Evolutionary conservation across 1,140 invertebrate species (phyloP), one percentile per base, ranked within the genome.

Genomic region (Lanistes nyassanus): DNA sequence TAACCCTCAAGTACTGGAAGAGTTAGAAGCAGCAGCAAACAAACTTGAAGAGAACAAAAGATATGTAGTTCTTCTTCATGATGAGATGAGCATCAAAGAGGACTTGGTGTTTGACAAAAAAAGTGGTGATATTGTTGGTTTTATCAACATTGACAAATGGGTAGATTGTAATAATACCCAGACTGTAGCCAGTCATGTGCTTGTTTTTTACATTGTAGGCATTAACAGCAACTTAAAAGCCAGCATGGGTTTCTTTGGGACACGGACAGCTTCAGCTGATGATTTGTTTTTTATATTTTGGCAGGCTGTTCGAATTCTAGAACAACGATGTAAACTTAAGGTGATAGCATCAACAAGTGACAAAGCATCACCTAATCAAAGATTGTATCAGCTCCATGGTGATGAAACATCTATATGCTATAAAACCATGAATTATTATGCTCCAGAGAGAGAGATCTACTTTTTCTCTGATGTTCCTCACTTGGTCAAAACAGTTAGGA

Each of bases 201-300:
- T 73, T n/a, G 71, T 73, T 37, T 73, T 73, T 47, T 64, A 47
- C 21, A 56, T 73, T 31, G 60, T 73, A 7, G 71, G 71, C 13
- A 29, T 73, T 2, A 73, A 73, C 26, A 42, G 0, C 56, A 37
- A 37, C 13, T 34, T 62, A 36, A 64, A 39, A 6, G 11, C 9
- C 5, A 73, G 71, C n/a, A 3, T 73, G 4, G 71, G 31, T 2
- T 73, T 42, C 16, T 73, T 73, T 73, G 58, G 58, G 9, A 73
- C 71, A 13, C 36, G 34, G 16, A 47, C 71, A 13, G 39, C n/a
- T 23, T 47, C 56, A 37, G 36, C 71, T 3, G 56, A 62, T 73
- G 58, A 37, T 7, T 29, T 73, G 5, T 73, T 23, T 26, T 56
- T 56, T 23, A 23, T 73, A 2, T 73, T 73, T 16, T 73, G 71